Evolutionary conservation across 2,113 vertebrate genomes (phyloP).

Genomic region (Baryphthengus martii): DNA sequence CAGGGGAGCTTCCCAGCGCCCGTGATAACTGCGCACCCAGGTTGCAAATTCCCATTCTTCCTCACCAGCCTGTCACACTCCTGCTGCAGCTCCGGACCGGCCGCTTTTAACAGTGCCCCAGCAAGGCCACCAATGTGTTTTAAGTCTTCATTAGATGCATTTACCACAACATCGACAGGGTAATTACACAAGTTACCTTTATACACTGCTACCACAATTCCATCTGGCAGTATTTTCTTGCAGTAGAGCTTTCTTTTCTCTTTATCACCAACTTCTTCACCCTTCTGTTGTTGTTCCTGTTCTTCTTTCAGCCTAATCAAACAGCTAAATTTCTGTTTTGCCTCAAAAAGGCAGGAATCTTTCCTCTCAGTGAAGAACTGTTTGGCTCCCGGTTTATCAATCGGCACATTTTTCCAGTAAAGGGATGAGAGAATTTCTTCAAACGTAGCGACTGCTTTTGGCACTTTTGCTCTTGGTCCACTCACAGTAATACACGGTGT

Average conservation of each 20-base stretch:
- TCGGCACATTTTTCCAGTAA: conserved; percentile 27
- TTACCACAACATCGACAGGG: conserved; percentile 77
- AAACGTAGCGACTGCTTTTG: background rate
- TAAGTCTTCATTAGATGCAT: conserved; percentile 68
- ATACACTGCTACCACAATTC: background rate
- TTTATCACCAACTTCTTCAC: background rate
- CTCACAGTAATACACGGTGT: conserved; percentile 64
- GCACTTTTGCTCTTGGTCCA: conserved; percentile 73
- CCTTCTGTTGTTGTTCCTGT: background rate
- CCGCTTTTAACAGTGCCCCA: conserved; percentile 65
- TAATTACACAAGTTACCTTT: conserved; percentile 77
- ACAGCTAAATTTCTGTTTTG: conserved; percentile 65
- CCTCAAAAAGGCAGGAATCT: background rate
- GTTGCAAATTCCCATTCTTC: background rate
- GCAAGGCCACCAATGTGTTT: conserved; percentile 69
- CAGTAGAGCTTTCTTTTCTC: background rate
- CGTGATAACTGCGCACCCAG: conserved; percentile 62
- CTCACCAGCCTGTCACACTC: conserved; percentile 67
- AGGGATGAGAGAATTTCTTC: conserved; percentile 53
- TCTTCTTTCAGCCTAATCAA: conserved; percentile 72
- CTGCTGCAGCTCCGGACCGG: conserved; percentile 78
- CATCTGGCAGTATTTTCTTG: conserved; percentile 42
- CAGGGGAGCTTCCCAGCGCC: conserved; percentile 73
- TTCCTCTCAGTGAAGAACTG: conserved; percentile 73
- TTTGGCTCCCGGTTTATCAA: conserved; percentile 76